Evolutionary conservation across 2,797 vertebrate genomes (phyloP).

Genomic region (Chelon auratus): DNA sequence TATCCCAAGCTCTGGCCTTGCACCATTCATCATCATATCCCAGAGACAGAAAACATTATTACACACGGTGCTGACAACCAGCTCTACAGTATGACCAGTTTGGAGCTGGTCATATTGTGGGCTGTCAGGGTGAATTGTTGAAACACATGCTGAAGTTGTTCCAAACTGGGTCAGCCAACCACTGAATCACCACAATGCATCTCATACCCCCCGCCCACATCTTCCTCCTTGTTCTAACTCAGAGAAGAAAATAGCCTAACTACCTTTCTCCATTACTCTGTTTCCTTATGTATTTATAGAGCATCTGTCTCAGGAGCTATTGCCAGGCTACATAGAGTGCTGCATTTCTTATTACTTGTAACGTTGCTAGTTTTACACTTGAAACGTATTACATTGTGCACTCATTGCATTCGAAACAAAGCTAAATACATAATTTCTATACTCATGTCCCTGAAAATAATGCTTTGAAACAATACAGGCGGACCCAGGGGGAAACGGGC

Average conservation of each 20-base stretch:
- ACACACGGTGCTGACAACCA: slow-evolving; percentile 33
- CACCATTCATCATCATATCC: slow-evolving; percentile 36
- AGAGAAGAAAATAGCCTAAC: slow-evolving; percentile 54
- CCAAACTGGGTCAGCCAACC: slow-evolving; percentile 67
- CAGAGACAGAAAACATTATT: slow-evolving; percentile 37
- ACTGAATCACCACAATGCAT: slow-evolving; percentile 63
- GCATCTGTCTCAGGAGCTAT: slow-evolving; percentile 41
- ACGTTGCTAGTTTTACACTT: not conserved
- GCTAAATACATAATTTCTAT: slow-evolving; percentile 26
- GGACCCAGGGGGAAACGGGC: slow-evolving; percentile 1
- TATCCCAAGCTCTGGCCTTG: not conserved
- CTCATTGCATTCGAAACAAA: slow-evolving; percentile 6
- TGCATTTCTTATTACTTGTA: slow-evolving; percentile 16
- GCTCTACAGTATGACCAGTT: slow-evolving; percentile 30
- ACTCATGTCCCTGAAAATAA: not conserved
- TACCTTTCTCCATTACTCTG: slow-evolving; percentile 50
- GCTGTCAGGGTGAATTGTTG: slow-evolving; percentile 66
- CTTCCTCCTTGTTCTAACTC: slow-evolving; percentile 54
- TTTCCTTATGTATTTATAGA: slow-evolving; percentile 51
- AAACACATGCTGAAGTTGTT: slow-evolving; percentile 65
- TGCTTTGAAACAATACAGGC: slow-evolving; percentile 5
- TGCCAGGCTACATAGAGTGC: slow-evolving; percentile 26
- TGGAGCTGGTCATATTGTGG: slow-evolving; percentile 59
- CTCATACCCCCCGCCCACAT: slow-evolving; percentile 58
- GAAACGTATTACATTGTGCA: slow-evolving; percentile 16